Percentiles rank a stretch among this genome's conserved stretches.
phyloP scores from a whole-genome alignment of 2,113 vertebrate species.

The Stomatorhinus ivindoensis region DNA sequence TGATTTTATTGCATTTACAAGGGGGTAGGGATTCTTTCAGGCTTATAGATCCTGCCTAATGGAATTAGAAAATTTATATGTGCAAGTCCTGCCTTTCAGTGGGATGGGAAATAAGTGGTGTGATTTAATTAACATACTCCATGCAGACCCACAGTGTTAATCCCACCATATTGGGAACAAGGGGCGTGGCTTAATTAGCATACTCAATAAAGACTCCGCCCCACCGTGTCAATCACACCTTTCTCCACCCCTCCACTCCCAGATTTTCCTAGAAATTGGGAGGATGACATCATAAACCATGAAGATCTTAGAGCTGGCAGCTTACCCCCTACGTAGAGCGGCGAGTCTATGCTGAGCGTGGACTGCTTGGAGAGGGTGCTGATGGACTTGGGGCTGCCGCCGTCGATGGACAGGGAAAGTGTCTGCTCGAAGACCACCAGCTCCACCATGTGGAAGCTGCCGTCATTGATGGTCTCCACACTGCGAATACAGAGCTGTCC shows the following conservation, averaged over 20 bases:
- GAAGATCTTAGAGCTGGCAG: neutral
- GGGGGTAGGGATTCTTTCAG: neutral
- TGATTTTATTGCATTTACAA: neutral
- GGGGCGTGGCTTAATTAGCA: neutral
- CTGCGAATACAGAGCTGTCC: constrained; percentile 43
- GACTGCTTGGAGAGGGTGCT: constrained; percentile 85
- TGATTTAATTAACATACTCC: neutral
- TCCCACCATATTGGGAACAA: neutral
- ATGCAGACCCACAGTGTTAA: neutral
- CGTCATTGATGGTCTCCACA: constrained; percentile 95
- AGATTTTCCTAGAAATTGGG: neutral
- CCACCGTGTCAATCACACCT: neutral
- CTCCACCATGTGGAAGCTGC: constrained; percentile 90
- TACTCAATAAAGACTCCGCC: neutral
- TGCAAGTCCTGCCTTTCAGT: neutral
- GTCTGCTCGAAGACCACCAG: constrained; percentile 82
- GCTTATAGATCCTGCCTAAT: neutral
- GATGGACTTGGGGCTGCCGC: constrained; percentile 88
- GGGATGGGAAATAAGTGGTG: neutral
- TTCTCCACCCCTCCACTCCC: neutral
- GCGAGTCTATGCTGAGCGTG: constrained; percentile 79
- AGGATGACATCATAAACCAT: neutral
- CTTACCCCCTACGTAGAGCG: constrained; percentile 92
- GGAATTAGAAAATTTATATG: neutral
- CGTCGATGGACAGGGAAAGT: constrained; percentile 85